phyloP scores from a whole-genome alignment of 2,888 invertebrate genomes.

The Podabrus alpinus region DNA sequence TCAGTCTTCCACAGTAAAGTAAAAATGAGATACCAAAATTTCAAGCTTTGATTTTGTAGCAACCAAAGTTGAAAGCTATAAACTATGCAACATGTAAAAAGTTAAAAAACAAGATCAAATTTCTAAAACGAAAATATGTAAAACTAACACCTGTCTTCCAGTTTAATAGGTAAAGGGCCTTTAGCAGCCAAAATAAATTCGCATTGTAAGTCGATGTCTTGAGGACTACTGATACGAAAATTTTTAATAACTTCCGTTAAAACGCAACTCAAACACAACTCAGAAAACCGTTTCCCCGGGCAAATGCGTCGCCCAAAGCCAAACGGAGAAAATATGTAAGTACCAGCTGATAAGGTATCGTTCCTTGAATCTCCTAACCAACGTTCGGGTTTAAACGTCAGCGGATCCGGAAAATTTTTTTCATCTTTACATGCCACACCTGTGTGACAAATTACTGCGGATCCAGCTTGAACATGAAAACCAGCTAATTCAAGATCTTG shows the following conservation, averaged over 20 bases:
- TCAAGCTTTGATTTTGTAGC: not conserved
- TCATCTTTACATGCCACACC: constrained; percentile 80
- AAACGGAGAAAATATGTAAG: constrained; percentile 75
- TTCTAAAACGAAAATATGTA: not conserved
- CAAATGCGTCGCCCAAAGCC: constrained; percentile 81
- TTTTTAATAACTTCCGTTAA: constrained; percentile 69
- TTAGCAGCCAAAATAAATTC: constrained; percentile 82
- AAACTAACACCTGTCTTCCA: constrained; percentile 57
- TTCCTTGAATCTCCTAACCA: constrained; percentile 64
- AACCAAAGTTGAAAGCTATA: not conserved
- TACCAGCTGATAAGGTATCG: constrained; percentile 57
- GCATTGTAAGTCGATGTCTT: constrained; percentile 75
- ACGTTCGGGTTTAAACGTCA: constrained; percentile 74
- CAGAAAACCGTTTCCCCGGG: constrained; percentile 84
- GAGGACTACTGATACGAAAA: constrained; percentile 71
- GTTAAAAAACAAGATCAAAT: not conserved
- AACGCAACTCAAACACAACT: constrained; percentile 74
- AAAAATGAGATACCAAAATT: not conserved
- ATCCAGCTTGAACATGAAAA: constrained; percentile 73
- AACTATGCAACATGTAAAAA: not conserved
- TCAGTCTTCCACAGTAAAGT: not conserved
- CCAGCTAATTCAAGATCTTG: constrained; percentile 68
- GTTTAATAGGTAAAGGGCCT: constrained; percentile 70
- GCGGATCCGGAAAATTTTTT: constrained; percentile 73
- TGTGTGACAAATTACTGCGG: constrained; percentile 79